phyloP scores from a whole-genome alignment of 2,888 invertebrate species.

The Brachypalpus laphriformis region DNA sequence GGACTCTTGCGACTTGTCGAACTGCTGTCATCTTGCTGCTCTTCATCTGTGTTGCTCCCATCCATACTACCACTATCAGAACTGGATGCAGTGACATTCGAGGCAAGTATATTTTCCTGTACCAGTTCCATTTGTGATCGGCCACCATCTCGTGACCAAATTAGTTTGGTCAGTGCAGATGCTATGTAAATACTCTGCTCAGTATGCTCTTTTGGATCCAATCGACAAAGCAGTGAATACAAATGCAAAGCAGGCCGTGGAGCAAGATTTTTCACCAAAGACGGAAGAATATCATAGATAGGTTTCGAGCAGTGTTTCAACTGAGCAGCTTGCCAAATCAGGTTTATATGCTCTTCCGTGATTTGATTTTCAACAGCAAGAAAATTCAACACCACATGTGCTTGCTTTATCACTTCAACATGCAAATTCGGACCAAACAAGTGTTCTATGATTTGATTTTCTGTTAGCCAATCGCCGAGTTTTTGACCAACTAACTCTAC shows the following conservation, averaged over 20 bases:
- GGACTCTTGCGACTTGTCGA: conserved; percentile 84
- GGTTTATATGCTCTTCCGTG: conserved; percentile 94
- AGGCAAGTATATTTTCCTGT: conserved; percentile 82
- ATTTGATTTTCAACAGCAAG: conserved; percentile 95
- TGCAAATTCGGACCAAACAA: conserved; percentile 98
- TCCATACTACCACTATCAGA: conserved; percentile 92
- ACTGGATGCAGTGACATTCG: conserved; percentile 85
- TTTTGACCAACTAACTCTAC: conserved; percentile 93
- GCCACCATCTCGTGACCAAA: conserved; percentile 91
- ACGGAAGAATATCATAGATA: conserved; percentile 94
- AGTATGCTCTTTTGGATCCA: conserved; percentile 95
- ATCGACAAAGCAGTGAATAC: conserved; percentile 91
- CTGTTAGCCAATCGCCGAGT: conserved; percentile 94
- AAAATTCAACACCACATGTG: conserved; percentile 95
- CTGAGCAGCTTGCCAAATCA: conserved; percentile 97
- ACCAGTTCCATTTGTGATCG: conserved; percentile 82
- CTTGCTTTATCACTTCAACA: conserved; percentile 97
- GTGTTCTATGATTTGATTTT: conserved; percentile 95
- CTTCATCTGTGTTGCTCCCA: conserved; percentile 91
- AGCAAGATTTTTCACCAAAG: conserved; percentile 94
- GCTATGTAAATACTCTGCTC: conserved; percentile 96
- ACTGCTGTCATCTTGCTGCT: conserved; percentile 85
- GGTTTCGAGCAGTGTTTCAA: conserved; percentile 97
- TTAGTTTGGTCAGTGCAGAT: conserved; percentile 94
- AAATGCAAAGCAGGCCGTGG: conserved; percentile 94